These are phyloP conservation scores for Phaetusa simplex DNA, from an alignment of 2,113 vertebrate genomes.

Conservation along the genomic window DNA sequence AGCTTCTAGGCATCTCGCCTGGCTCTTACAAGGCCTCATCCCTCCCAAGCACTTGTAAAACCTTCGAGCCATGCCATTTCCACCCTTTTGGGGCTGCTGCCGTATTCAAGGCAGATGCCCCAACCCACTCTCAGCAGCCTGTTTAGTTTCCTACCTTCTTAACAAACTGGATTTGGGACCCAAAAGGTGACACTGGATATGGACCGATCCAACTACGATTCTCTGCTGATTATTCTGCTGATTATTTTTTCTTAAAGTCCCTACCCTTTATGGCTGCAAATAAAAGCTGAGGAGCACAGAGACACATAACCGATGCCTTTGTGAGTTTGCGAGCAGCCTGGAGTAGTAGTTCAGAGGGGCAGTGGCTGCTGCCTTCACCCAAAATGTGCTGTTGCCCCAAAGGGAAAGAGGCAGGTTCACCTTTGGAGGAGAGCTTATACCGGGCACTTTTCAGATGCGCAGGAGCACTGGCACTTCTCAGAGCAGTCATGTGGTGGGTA, in stretches of 20 bases:
- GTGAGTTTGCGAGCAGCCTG: neutral
- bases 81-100: neutral
- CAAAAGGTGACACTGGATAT: neutral
- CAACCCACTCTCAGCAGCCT: neutral
- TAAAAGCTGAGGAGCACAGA: neutral
- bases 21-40: neutral
- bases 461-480: neutral
- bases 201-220: neutral
- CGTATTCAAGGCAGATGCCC: neutral
- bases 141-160: neutral
- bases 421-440: neutral
- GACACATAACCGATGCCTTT: neutral
- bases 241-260: neutral
- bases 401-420: neutral
- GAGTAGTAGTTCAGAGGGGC: neutral
- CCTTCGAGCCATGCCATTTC: neutral
- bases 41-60: slow-evolving; percentile 20
- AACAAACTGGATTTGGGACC: neutral
- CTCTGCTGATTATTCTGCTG: neutral
- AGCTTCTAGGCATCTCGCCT: neutral
- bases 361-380: neutral
- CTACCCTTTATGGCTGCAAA: neutral
- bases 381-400: neutral
- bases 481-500: neutral
- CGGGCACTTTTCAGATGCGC: neutral